Evolutionary conservation across 2,113 vertebrate genomes (phyloP), one percentile per base, ranked within the genome.

Genomic region (Pluvianellus socialis): DNA sequence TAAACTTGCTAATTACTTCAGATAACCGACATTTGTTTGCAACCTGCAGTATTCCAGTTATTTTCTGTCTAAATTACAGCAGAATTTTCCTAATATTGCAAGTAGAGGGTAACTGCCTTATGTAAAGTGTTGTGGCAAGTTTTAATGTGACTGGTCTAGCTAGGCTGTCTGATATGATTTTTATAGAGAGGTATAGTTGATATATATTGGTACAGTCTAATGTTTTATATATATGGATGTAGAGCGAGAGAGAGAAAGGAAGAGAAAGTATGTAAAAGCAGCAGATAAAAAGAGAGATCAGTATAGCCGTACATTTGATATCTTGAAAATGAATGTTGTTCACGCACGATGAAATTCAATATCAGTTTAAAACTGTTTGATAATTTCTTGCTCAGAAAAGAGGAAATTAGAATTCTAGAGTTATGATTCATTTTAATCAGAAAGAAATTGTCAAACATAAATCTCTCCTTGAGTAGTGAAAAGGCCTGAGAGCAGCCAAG

Each of bases 341-440:
- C 88, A 82, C 76, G 66, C 84, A 45, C 8, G 14, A 74, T 88
- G 95, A 90, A 58, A 35, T 82, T 92, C 94, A 94, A 86, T 97
- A 96, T 90, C 94, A 89, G 71, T 97, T 97, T 97, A 91, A 87
- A 95, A 95, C 45, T 55, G 91, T 97, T 93, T 97, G 96, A 97
- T 98, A 98, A 96, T 98, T 98, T 98, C 96, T 98, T 97, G 96
- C 97, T 97, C 23, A 76, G 98, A 97, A 98, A 98, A 97, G 90
- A 97, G 97, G 98, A 98, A 98, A 98, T 98, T 97, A 98, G 97
- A 98, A 98, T 96, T 97, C 97, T 97, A 86, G 97, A 98, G 95
- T 98, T 98, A 98, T 98, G 98, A 98, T 99, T 98, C 99, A 98
- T 98, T 98, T 98, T 98, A 98, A 98, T 98, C 98, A 98, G 98